These are phyloP conservation scores for Oscheius sp. DNA, from an alignment of 2,888 invertebrate genomes.

Conservation along the genomic window DNA sequence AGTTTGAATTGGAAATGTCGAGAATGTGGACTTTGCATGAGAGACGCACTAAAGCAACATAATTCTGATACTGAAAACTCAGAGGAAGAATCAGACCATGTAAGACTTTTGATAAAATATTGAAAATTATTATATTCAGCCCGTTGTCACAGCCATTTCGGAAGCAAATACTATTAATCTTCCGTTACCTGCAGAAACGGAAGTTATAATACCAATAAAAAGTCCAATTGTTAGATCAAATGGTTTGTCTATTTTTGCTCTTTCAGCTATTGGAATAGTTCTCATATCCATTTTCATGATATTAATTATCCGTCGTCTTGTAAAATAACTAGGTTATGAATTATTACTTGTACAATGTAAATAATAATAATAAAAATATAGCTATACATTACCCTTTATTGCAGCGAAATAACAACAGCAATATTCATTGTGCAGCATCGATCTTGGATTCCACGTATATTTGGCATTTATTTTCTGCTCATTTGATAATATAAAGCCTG, in stretches of 20 bases:
- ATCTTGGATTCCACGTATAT: conserved; percentile 43
- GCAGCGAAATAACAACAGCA: conserved; percentile 52
- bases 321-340: neutral
- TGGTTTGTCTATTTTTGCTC: conserved; percentile 1
- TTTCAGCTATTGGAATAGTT: neutral
- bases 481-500: conserved; percentile 36
- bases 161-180: no score
- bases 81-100: no score
- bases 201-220: no score
- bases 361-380: neutral
- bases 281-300: conserved; percentile 1
- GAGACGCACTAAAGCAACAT: conserved; percentile 40
- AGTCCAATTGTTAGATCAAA: no score
- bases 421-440: conserved; percentile 51
- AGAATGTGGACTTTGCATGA: conserved; percentile 49
- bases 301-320: conserved; percentile 4
- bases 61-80: conserved; percentile 36
- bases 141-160: no score
- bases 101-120: no score
- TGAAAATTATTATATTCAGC: no score
- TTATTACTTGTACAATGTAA: neutral
- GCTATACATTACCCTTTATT: conserved; percentile 12
- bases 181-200: no score
- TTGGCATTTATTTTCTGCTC: conserved; percentile 40
- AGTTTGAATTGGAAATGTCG: conserved; percentile 51